Percentiles rank a stretch among this genome's conserved stretches.
phyloP scores from a whole-genome alignment of 2,113 vertebrate genomes.

The Tupaia chinensis region DNA sequence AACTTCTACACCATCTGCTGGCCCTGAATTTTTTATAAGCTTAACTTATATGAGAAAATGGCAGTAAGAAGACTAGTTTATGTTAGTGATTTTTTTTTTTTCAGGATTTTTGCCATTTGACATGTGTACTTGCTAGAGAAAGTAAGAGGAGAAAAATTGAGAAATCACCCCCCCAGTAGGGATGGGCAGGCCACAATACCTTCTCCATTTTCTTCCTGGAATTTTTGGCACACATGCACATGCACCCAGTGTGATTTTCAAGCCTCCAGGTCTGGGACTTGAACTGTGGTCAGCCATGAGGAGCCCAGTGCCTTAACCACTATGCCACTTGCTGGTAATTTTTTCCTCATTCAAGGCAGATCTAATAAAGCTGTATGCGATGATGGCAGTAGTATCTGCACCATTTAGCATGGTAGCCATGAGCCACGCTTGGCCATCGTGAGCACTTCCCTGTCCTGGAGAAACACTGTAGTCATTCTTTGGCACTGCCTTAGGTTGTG shows the following conservation, averaged over 20 bases:
- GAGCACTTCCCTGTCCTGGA: neutral
- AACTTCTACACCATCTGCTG: no score
- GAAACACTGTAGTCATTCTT: neutral
- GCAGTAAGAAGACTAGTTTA: neutral
- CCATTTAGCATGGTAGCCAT: neutral
- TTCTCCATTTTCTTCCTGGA: no score
- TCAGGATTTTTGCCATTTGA: no score
- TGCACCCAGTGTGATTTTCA: no score
- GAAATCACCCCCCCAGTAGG: no score
- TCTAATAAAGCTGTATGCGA: neutral
- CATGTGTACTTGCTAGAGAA: no score
- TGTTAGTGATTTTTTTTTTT: neutral
- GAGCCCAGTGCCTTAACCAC: no score
- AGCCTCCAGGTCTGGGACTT: no score
- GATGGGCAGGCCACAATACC: no score
- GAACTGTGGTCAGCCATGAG: no score
- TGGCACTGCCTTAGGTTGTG: neutral
- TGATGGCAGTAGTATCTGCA: neutral
- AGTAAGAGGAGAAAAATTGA: no score
- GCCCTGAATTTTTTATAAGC: neutral
- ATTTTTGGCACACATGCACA: no score
- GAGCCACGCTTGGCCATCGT: neutral
- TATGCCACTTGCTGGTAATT: neutral
- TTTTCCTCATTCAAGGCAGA: neutral
- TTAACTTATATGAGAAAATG: slow-evolving; percentile 22